Base-by-base conservation (phyloP, 2,113 vertebrate genomes). In the Strix uralensis region DNA sequence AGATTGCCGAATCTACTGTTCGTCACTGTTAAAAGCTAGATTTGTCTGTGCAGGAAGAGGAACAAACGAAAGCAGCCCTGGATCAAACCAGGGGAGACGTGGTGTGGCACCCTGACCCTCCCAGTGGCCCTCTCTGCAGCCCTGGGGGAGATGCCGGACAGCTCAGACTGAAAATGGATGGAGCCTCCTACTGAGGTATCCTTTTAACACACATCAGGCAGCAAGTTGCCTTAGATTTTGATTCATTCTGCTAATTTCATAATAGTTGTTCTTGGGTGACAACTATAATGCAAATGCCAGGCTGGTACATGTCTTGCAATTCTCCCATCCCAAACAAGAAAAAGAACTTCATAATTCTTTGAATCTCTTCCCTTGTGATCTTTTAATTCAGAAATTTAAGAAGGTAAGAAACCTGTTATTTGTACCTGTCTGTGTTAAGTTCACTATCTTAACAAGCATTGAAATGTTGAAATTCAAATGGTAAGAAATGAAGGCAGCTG, bases 351-450 rank as follows among this genome's bases (percentile, higher is more conserved):
- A 32, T 61, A 78, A 75, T 67, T 65, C 14, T 63, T 7, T 5
- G 26, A 58, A 38, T 71, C 70, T 88, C 83, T 65, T 88, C 52
- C 18, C 46, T 69, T 26, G 11, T 8, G 11, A 34, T 81, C n/a
- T 84, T 93, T 85, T 89, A 73, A 63, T 79, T 21, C 1, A 49
- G 54, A 49, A 66, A 93, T 96, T 88, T 89, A 82, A 96, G 94
- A 88, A 57, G 25, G 7, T 77, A 83, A 93, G 94, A 96, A 97
- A 97, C 44, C 79, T 2, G 9, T 55, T 94, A 88, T 86, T 89
- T 77, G 59, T 61, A 73, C n/a, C 59, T 79, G 70, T 36, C 57
- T 5, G 0, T 3, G 30, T 80, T 38, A 66, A 63, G n/a, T 88
- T 94, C 47, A 8, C 78, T 90, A 44, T 94, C 88, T 78, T 86